These are phyloP conservation scores for Oscheius sp. DNA, from an alignment of 2,888 invertebrate species.

Conservation along the genomic window DNA sequence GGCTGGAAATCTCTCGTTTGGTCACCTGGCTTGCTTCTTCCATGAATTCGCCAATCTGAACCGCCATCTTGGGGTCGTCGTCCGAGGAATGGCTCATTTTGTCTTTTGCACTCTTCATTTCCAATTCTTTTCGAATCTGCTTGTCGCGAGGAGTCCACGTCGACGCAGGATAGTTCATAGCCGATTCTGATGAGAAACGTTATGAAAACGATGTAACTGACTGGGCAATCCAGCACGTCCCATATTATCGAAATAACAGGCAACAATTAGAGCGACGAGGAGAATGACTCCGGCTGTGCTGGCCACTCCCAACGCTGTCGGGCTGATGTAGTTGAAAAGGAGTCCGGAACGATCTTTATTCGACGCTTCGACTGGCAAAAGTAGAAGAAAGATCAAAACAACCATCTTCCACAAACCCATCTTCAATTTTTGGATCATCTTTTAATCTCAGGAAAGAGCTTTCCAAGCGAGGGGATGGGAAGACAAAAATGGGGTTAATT, in stretches of 20 bases:
- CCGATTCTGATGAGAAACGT: not conserved
- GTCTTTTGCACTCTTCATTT: not conserved
- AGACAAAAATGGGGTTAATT: too few relatives aligned
- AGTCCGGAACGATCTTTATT: not conserved
- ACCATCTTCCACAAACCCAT: not conserved
- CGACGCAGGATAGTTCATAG: not conserved
- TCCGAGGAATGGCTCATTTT: too few relatives aligned
- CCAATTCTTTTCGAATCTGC: not conserved
- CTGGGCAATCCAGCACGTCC: not conserved
- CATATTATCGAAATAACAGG: conserved; percentile 13
- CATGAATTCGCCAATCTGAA: not conserved
- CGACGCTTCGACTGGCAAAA: not conserved
- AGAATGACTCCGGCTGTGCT: not conserved
- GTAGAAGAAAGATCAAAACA: not conserved
- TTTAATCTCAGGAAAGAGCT: too few relatives aligned
- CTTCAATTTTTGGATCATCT: too few relatives aligned
- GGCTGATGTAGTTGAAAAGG: not conserved
- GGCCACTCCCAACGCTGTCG: not conserved
- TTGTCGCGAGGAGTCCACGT: not conserved
- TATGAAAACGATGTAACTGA: not conserved
- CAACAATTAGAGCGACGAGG: not conserved
- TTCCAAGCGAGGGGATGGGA: too few relatives aligned
- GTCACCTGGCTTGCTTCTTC: not conserved
- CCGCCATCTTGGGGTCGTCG: not conserved
- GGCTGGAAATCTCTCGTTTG: not conserved